phyloP scores from a whole-genome alignment of 1,140 invertebrate species.

The Drosophila carrolli region DNA sequence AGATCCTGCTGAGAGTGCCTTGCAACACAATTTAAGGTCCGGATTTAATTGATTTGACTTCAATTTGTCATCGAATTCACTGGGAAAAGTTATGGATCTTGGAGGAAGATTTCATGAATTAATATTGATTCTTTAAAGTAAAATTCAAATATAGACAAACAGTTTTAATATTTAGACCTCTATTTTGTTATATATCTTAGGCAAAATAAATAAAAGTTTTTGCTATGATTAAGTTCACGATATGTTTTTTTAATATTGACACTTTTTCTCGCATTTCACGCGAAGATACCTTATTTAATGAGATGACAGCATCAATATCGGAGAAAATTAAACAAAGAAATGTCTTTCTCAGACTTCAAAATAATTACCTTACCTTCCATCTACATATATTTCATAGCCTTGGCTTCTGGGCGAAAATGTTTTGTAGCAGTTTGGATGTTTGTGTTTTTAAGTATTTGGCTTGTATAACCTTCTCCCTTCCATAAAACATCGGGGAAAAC shows the following conservation, averaged over 20 bases:
- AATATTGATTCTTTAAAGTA: no score
- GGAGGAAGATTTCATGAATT: no score
- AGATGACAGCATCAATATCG: not conserved
- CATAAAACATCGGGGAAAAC: slow-evolving; percentile 41
- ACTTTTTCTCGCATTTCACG: not conserved
- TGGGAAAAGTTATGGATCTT: not conserved
- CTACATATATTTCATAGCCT: slow-evolving; percentile 10
- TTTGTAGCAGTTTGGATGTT: slow-evolving; percentile 10
- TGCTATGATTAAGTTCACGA: no score
- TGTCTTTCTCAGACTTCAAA: not conserved
- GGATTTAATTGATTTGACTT: slow-evolving; percentile 10
- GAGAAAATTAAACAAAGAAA: slow-evolving; percentile 1
- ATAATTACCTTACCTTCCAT: slow-evolving; percentile 6
- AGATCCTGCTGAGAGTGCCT: slow-evolving; percentile 28
- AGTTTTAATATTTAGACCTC: no score
- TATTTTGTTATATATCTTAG: no score
- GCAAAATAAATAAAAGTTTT: no score
- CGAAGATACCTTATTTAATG: not conserved
- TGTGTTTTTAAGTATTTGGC: slow-evolving; percentile 23
- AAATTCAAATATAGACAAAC: no score
- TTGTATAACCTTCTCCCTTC: slow-evolving; percentile 22
- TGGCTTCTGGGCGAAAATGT: slow-evolving; percentile 5
- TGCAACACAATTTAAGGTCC: slow-evolving; percentile 20
- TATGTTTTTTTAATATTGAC: no score
- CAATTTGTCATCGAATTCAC: slow-evolving; percentile 8